A percentile compares a stretch with the other conserved stretches of the same genome.
Evolutionary conservation across 2,888 invertebrate genomes (phyloP).

Genomic region (Drosophila helvetica): DNA sequence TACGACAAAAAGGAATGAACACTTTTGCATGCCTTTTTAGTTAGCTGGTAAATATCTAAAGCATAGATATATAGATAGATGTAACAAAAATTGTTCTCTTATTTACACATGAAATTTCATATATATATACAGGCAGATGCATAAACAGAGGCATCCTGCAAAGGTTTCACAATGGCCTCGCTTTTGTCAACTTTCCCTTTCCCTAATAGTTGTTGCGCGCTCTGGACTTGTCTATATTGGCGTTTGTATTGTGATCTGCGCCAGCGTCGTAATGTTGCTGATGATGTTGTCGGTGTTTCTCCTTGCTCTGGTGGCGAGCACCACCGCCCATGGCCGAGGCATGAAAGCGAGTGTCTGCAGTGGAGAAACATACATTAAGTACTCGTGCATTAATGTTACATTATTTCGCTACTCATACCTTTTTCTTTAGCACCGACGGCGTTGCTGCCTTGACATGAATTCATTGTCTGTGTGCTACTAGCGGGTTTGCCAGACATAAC

Average conservation of each 20-base stretch:
- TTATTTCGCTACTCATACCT: slow-evolving; percentile 61
- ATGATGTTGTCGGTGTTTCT: slow-evolving; percentile 45
- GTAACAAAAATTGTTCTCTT: too few relatives aligned
- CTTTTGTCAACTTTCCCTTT: slow-evolving; percentile 56
- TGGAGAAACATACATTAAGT: too few relatives aligned
- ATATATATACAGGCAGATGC: too few relatives aligned
- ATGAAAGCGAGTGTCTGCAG: slow-evolving; percentile 67
- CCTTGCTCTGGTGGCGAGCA: slow-evolving; percentile 67
- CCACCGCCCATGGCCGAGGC: slow-evolving; percentile 54
- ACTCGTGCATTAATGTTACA: too few relatives aligned
- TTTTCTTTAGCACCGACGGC: slow-evolving; percentile 81
- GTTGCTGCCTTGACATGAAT: slow-evolving; percentile 44
- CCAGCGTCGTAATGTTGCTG: slow-evolving; percentile 40
- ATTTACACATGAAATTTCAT: too few relatives aligned
- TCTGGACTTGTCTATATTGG: slow-evolving; percentile 69
- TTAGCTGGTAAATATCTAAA: too few relatives aligned
- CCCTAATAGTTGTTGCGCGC: slow-evolving; percentile 76
- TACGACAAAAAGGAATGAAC: too few relatives aligned
- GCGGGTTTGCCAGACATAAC: slow-evolving; percentile 47
- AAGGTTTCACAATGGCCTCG: slow-evolving; percentile 35
- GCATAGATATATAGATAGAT: too few relatives aligned
- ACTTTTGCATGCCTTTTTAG: too few relatives aligned
- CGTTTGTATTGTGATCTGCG: slow-evolving; percentile 41
- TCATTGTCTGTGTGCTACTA: slow-evolving; percentile 37
- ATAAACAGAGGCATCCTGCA: slow-evolving; percentile 39